Evolutionary conservation across 2,888 invertebrate species (phyloP).

Genomic region (Adelognathus sp.): DNA sequence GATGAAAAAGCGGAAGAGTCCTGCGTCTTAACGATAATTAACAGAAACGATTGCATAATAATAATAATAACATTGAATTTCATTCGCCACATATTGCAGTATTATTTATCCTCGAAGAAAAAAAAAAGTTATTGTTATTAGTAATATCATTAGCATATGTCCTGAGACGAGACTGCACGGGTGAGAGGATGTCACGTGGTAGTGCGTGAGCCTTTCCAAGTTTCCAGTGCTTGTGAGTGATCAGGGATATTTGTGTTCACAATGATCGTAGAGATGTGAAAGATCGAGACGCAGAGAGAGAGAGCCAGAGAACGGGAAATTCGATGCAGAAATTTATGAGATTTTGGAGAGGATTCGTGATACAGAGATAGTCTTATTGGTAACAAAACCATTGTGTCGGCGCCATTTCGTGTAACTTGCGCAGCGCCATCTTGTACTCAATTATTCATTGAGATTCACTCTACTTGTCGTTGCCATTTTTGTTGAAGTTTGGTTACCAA

Average conservation of each 20-base stretch:
- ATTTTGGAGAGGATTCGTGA: background rate
- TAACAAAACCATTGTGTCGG: background rate
- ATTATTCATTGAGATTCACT: background rate
- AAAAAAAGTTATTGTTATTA: slow-evolving; percentile 31
- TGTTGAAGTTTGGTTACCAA: background rate
- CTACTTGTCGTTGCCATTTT: background rate
- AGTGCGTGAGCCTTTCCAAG: slow-evolving; percentile 37
- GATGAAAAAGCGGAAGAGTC: slow-evolving; percentile 1
- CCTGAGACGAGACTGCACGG: slow-evolving; percentile 48
- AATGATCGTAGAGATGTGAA: background rate
- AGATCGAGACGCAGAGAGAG: slow-evolving; percentile 10
- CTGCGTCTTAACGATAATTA: background rate
- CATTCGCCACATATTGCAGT: background rate
- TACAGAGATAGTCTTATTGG: background rate
- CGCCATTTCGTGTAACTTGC: too few relatives aligned
- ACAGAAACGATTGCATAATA: background rate
- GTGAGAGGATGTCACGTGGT: slow-evolving; percentile 52
- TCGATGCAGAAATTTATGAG: background rate
- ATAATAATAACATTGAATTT: background rate
- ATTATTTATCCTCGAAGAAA: too few relatives aligned
- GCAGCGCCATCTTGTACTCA: too few relatives aligned
- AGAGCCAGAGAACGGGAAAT: background rate
- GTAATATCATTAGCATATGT: slow-evolving; percentile 26
- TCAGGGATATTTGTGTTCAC: background rate
- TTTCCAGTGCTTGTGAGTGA: slow-evolving; percentile 38